Conservation (phyloP, 2,113 vertebrate genomes). For the Chitala chitala region DNA sequence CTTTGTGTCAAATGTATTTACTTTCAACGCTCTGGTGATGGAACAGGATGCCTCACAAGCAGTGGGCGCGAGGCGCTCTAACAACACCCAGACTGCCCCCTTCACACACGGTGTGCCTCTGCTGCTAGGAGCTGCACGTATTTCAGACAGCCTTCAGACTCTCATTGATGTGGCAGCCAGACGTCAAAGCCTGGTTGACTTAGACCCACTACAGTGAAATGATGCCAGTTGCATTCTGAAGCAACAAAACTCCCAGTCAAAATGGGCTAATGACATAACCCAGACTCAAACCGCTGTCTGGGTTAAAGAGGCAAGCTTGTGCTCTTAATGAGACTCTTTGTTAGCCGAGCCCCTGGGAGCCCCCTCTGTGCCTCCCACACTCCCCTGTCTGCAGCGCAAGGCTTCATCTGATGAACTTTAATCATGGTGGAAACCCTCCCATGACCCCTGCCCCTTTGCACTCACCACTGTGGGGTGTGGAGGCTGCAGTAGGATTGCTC, state of each 20-base stretch:
- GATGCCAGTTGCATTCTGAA: neutral
- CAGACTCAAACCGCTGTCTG: neutral
- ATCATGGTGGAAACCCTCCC: neutral
- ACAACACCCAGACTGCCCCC: neutral
- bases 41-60: neutral
- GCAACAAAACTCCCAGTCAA: neutral
- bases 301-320: neutral
- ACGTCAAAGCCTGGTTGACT: neutral
- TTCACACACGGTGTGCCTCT: neutral
- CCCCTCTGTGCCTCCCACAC: no score
- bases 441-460: neutral
- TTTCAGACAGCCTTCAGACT: neutral
- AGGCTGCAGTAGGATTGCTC: conserved; percentile 87
- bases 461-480: conserved; percentile 81
- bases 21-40: neutral
- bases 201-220: neutral
- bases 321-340: neutral
- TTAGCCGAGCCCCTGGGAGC: no score
- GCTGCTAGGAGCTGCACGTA: neutral
- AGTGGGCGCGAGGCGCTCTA: neutral
- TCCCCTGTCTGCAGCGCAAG: no score
- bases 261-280: neutral
- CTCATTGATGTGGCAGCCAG: no score
- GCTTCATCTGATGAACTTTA: neutral
- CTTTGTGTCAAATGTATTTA: neutral